A percentile compares a stretch with the other conserved stretches of the same genome.
These are phyloP conservation scores for Apteryx owenii DNA, from an alignment of 2,113 vertebrate genomes.

Conservation along the genomic window DNA sequence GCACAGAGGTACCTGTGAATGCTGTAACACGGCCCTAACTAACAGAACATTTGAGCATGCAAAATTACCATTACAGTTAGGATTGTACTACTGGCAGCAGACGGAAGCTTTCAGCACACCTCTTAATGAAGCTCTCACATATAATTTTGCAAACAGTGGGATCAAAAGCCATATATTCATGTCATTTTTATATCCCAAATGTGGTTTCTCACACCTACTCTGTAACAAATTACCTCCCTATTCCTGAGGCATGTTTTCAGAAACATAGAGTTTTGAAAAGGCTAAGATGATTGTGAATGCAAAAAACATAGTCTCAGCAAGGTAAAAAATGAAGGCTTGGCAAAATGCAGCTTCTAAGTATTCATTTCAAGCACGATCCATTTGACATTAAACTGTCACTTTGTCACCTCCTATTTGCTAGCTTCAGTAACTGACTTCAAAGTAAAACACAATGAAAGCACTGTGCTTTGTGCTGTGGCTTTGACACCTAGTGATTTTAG, in stretches of 20 bases:
- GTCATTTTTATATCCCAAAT: neutral
- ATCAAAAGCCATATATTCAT: neutral
- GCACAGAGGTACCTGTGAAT: neutral
- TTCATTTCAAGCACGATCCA: neutral
- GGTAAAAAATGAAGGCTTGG: neutral
- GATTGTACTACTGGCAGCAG: neutral
- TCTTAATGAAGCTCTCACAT: neutral
- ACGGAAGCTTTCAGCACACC: neutral
- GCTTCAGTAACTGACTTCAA: neutral
- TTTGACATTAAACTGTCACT: neutral
- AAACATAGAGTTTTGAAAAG: neutral
- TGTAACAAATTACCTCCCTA: neutral
- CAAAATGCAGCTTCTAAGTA: neutral
- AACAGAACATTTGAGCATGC: neutral
- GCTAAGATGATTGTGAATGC: neutral
- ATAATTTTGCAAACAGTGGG: neutral
- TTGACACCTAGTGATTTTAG: constrained; percentile 18
- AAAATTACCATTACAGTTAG: neutral
- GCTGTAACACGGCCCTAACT: neutral
- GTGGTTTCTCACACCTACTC: neutral
- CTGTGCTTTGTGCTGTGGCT: neutral
- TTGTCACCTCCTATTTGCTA: neutral
- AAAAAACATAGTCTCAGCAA: neutral
- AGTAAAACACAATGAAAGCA: neutral
- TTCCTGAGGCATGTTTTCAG: neutral